Base-by-base conservation (phyloP, 2,888 invertebrate species). In the Cynaeus angustus region DNA sequence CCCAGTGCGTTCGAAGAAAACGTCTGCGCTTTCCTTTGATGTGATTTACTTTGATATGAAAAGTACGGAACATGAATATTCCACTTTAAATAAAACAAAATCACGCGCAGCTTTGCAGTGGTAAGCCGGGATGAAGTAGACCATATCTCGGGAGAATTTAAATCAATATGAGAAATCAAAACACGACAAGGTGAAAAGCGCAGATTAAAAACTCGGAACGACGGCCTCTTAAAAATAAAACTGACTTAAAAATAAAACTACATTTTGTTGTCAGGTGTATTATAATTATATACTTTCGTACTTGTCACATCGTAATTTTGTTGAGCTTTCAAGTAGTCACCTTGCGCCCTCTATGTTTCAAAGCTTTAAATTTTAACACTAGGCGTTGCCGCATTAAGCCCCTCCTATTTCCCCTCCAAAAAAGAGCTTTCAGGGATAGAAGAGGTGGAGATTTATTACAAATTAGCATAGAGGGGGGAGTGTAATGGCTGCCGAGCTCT, bases 401-500 rank as follows among this genome's bases (percentile, higher is more conserved):
- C 74, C 68, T 26, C 79, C 80, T 68, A 38, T 16, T 45, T 75
- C 75, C 77, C 78, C 76, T 72, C 74, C 73, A 46, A 50, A 37
- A 21, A n/a, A 21, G 10, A 41, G 66, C 48, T 48, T 50, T 66
- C 56, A 66, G 56, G 72, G 74, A 73, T 73, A 71, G 71, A 58
- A 74, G 73, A 76, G 81, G 80, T 72, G 81, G 82, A 76, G 80
- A 76, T 80, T 76, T 72, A 73, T 76, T 76, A 73, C 74, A 78
- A 80, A 81, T 79, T 80, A 79, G 76, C 75, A 73, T 72, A 78
- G 82, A 78, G 79, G 83, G 83, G 80, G 78, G 75, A 80, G 82
- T 80, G 83, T 83, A 83, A 84, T 84, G 84, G 84, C 84, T 83
- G 83, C 84, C 84, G 80, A 79, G 74, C 75, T 73, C 80, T 80